These are phyloP conservation scores for Homalodisca vitripennis DNA, from an alignment of 1,140 invertebrate species.

Conservation along the genomic window DNA sequence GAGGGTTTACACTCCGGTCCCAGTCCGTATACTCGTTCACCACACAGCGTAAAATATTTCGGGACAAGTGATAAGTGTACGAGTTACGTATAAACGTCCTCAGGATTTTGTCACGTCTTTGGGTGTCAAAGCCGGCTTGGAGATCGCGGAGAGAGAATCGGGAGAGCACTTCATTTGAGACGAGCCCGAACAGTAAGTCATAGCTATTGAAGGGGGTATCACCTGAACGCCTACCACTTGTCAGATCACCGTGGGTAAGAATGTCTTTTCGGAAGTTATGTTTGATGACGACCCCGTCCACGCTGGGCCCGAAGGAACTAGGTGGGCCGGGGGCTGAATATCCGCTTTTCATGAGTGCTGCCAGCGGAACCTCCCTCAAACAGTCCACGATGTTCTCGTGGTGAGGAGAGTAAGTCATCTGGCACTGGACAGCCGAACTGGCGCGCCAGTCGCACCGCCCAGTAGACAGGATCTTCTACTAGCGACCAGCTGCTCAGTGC, in stretches of 20 bases:
- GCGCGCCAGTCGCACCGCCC: conserved; percentile 76
- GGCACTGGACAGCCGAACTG: conserved; percentile 82
- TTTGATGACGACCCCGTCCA: conserved; percentile 81
- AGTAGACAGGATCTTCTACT: conserved; percentile 82
- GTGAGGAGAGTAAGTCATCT: conserved; percentile 69
- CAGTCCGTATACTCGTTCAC: conserved; percentile 97
- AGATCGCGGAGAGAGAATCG: conserved; percentile 18
- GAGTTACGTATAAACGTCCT: conserved; percentile 91
- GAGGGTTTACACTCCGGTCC: conserved; percentile 87
- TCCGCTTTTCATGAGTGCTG: conserved; percentile 73
- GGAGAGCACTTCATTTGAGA: conserved; percentile 70
- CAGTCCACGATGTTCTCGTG: conserved; percentile 78
- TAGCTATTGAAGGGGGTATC: conserved; percentile 53
- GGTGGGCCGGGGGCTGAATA: conserved; percentile 78
- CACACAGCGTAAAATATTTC: conserved; percentile 94
- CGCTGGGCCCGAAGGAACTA: conserved; percentile 79
- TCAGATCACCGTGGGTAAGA: conserved; percentile 56
- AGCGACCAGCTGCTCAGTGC: conserved; percentile 90
- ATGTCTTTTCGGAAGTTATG: conserved; percentile 71
- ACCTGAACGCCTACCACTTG: conserved; percentile 16
- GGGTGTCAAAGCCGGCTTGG: conserved; percentile 42
- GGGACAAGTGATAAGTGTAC: conserved; percentile 90
- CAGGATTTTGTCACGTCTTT: conserved; percentile 61
- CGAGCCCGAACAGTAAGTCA: conserved; percentile 77
- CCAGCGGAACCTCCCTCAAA: conserved; percentile 68